Evolutionary conservation across 2,113 vertebrate species (phyloP), one percentile per base, ranked within the genome.

Genomic region (Hippoglossus stenolepis): DNA sequence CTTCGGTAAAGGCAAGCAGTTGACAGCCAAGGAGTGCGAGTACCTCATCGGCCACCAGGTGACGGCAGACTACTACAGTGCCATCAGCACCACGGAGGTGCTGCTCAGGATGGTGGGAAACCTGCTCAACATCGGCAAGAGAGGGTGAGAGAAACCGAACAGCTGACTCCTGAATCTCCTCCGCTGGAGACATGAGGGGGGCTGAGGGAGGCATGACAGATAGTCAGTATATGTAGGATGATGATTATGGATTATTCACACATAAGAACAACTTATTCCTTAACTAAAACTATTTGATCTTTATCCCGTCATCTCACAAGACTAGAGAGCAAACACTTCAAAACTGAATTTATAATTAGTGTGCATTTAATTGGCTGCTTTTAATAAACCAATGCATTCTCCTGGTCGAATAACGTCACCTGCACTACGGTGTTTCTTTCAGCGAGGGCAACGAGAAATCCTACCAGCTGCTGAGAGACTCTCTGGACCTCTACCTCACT

Each of bases 91-190:
- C 14, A 95, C 96, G 24, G 97, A 98, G 77, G 96, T 99, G 79
- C 82, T 99, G 63, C 97, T 98, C 85, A 91, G 98, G 12, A 99
- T 99, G 97, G 97, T 99, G 95, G 97, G 97, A 3, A 99, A 99
- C 79, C 94, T 99, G 73, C 90, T 99, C 0, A 99, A 98, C 93
- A 96, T 99, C 2, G 98, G 97, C 47, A 99, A 98, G 85, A 90
- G 95, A 87, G 94, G 97, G 97, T 99, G 87, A 96, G 96, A 51
- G n/a, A 62, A 31, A 20, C 11, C 9, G 2, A 53, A 40, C 21
- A 40, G 3, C 12, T 61, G 31, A 26, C 60, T 35, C 1, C n/a
- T 38, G 51, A 20, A 53, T 9, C 51, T 53, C 51, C 20, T 53
- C 2, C 51, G 0, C 18, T 20, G 49, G 51, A 51, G 47, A 18